Evolutionary conservation across 2,888 invertebrate genomes (phyloP).

Genomic region (Itoplectis maculator): DNA sequence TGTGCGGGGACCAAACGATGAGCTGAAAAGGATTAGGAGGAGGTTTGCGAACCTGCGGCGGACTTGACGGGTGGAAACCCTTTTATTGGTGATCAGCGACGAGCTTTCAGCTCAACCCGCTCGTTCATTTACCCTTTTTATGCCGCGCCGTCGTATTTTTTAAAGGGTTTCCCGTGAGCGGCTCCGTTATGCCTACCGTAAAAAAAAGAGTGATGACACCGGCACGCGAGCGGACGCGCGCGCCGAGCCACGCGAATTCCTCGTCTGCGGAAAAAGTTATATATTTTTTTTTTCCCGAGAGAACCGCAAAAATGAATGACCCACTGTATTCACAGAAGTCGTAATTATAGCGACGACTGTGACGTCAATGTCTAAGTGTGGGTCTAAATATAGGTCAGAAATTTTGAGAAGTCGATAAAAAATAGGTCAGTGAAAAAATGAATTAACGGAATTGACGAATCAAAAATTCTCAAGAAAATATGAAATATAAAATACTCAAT

Average conservation of each 20-base stretch:
- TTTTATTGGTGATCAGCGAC: constrained; percentile 83
- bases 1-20: constrained; percentile 73
- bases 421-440: no score
- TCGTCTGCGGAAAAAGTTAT: constrained; percentile 14
- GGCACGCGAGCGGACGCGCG: constrained; percentile 63
- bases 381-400: no score
- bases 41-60: constrained; percentile 70
- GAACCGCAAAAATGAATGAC: not conserved
- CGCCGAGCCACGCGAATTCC: constrained; percentile 48
- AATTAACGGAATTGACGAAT: no score
- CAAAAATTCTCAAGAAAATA: no score
- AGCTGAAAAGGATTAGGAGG: constrained; percentile 81
- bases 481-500: no score
- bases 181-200: constrained; percentile 50
- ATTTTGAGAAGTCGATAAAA: no score
- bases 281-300: not conserved
- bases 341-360: not conserved
- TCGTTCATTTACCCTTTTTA: constrained; percentile 78
- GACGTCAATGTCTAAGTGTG: not conserved
- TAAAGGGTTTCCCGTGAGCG: constrained; percentile 73
- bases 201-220: constrained; percentile 69
- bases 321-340: not conserved
- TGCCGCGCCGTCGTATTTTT: constrained; percentile 77
- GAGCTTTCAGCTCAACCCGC: constrained; percentile 80
- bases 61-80: constrained; percentile 71